Evolutionary conservation across 2,113 vertebrate species (phyloP), one percentile per base, ranked within the genome.

Genomic region (Tragelaphus scriptus): DNA sequence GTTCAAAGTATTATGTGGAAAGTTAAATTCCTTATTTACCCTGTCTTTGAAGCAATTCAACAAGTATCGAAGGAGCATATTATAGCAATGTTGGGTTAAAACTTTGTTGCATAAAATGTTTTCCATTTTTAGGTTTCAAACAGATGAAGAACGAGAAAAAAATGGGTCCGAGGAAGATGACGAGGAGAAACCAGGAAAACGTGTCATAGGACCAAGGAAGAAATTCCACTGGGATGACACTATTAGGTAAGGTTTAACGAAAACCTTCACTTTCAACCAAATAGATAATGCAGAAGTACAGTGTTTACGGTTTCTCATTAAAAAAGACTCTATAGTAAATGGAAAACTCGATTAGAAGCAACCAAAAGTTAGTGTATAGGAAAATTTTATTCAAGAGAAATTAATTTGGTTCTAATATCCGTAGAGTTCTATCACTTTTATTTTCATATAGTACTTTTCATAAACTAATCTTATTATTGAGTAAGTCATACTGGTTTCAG

Each of bases 161-260:
- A 99, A 99, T 89, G 99, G 99, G 63, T 99, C 99, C 0, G 99
- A 99, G 93, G 99, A 99, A 7, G 99, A 99, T 21, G 99, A 99
- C 32, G 99, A 99, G 90, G 99, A 99, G 95, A 99, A 99, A 95
- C 99, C 99, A 25, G 99, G 99, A 84, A 99, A 99, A 98, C 99
- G 99, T 96, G 99, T 99, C 96, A 99, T 99, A 98, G 99, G 99
- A 68, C 99, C 99, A 92, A 99, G 99, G 53, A 99, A 99, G 98
- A 99, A 99, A 96, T 99, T 99, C 98, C 98, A 99, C 79, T 99
- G 99, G 99, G 99, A 99, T 90, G 99, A 99, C 85, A 99, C 99
- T 97, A 99, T 99, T 98, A 99, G 99, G 99, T 99, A 89, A 98
- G 95, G 88, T 77, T 97, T 47, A 89, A 63, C 3, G 4, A 58